phyloP scores from a whole-genome alignment of 1,140 invertebrate species.

The Heliconius himera region DNA sequence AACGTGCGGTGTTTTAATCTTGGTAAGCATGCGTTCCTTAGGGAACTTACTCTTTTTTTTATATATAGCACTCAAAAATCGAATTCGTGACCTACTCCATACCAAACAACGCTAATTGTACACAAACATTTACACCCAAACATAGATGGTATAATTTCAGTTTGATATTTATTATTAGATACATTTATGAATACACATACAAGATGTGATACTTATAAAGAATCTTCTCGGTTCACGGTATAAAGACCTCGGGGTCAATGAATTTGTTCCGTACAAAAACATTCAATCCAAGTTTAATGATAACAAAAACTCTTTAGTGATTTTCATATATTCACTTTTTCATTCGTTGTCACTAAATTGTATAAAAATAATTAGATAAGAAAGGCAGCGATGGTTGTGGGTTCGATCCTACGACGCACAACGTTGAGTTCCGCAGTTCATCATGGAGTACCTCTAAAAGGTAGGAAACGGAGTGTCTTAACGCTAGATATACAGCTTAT shows the following conservation, averaged over 20 bases:
- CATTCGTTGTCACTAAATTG: background rate
- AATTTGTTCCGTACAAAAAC: background rate
- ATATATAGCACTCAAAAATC: too few relatives aligned
- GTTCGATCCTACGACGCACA: too few relatives aligned
- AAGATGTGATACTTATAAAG: background rate
- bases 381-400: too few relatives aligned
- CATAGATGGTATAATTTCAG: background rate
- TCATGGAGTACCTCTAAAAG: too few relatives aligned
- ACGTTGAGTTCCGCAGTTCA: too few relatives aligned
- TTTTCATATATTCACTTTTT: background rate
- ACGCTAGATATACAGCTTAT: background rate
- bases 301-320: background rate
- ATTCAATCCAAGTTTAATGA: background rate
- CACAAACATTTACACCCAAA: background rate
- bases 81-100: background rate
- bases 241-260: slow-evolving; percentile 6
- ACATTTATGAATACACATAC: background rate
- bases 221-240: background rate
- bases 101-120: background rate
- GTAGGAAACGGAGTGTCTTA: too few relatives aligned
- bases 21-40: too few relatives aligned
- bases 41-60: too few relatives aligned
- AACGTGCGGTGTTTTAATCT: too few relatives aligned
- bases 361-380: background rate
- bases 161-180: background rate